phyloP scores from a whole-genome alignment of 1,140 invertebrate species.

The Neomicropteryx cornuta region DNA sequence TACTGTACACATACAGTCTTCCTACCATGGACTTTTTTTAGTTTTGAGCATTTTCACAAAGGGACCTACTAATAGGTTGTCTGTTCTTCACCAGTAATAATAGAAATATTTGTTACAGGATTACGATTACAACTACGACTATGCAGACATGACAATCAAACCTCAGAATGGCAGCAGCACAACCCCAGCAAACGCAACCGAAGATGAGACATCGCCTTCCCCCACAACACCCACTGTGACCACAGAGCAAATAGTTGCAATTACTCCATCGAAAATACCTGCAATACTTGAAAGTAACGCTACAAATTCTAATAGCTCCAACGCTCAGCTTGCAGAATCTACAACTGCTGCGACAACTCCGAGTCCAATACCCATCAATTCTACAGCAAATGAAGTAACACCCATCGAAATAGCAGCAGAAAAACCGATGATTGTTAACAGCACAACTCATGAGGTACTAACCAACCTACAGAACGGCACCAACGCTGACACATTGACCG shows the following conservation, averaged over 20 bases:
- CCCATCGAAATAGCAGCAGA: conserved; percentile 9
- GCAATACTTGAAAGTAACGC: no score
- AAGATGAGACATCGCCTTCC: conserved; percentile 14
- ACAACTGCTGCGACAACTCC: conserved; percentile 8
- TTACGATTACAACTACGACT: conserved; percentile 48
- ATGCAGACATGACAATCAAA: conserved; percentile 47
- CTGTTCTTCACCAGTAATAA: no score
- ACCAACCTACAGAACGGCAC: no score
- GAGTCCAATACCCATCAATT: conserved; percentile 3
- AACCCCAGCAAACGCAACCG: conserved; percentile 25
- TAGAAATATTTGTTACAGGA: conserved; percentile 39
- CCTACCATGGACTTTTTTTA: no score
- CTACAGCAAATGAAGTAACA: conserved; percentile 1
- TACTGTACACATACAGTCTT: no score
- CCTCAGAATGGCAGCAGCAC: conserved; percentile 31
- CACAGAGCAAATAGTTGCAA: conserved; percentile 8
- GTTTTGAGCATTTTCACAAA: no score
- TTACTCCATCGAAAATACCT: conserved; percentile 8
- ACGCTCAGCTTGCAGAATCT: no score
- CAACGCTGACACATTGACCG: no score
- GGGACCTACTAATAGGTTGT: no score
- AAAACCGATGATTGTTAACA: no score
- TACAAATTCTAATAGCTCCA: no score
- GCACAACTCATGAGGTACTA: no score
- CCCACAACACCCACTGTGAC: conserved; percentile 17